These are phyloP conservation scores for Myotis planiceps DNA, from an alignment of 2,797 vertebrate genomes.

Conservation along the genomic window DNA sequence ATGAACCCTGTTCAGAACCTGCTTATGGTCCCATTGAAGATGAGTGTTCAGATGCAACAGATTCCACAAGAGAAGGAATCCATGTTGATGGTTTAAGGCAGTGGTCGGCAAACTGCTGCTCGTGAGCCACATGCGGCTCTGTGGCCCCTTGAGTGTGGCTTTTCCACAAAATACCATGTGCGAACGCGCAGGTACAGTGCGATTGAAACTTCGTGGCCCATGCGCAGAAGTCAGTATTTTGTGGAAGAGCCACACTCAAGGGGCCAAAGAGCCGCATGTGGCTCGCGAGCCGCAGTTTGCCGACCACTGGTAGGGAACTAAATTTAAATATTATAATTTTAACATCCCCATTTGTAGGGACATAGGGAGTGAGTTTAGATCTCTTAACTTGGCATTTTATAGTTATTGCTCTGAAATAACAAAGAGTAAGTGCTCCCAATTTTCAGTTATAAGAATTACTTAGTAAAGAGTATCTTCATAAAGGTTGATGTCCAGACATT, in stretches of 20 bases:
- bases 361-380: constrained; percentile 10
- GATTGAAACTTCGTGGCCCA: too few species aligned
- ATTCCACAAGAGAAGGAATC: neutral
- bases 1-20: neutral
- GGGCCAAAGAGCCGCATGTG: too few species aligned
- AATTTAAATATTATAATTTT: neutral
- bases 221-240: too few species aligned
- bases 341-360: neutral
- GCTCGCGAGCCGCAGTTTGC: too few species aligned
- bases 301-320: too few species aligned
- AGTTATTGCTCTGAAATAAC: constrained; percentile 44
- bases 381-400: constrained; percentile 41
- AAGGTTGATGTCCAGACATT: constrained; percentile 21
- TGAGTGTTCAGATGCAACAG: neutral
- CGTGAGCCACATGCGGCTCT: too few species aligned
- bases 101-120: too few species aligned
- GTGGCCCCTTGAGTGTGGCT: too few species aligned
- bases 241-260: too few species aligned
- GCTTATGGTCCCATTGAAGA: neutral
- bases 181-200: too few species aligned
- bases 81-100: neutral
- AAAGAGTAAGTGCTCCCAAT: neutral
- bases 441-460: constrained; percentile 40
- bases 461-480: constrained; percentile 22
- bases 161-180: too few species aligned